These are phyloP conservation scores for Brachyptera risi DNA, from an alignment of 2,888 invertebrate genomes.

Conservation along the genomic window DNA sequence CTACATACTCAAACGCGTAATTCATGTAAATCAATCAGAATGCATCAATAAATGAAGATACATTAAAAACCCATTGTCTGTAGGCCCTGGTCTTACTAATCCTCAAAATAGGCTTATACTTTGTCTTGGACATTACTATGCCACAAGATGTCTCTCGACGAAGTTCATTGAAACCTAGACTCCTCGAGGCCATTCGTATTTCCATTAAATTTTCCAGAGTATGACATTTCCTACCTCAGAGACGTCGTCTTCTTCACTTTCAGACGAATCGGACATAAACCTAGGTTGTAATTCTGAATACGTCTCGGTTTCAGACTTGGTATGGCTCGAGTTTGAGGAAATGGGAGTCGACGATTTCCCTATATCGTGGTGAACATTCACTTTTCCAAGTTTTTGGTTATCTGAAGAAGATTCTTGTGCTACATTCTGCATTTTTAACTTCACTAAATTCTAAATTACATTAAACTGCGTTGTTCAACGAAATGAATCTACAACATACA, in stretches of 20 bases:
- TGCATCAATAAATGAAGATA: too few species aligned
- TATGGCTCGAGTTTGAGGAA: conserved; percentile 77
- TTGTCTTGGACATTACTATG: conserved; percentile 32
- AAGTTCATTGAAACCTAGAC: conserved; percentile 50
- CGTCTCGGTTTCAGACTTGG: conserved; percentile 83
- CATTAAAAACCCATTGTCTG: too few species aligned
- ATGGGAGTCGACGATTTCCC: conserved; percentile 71
- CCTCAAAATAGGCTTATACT: conserved; percentile 26
- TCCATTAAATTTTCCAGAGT: conserved; percentile 38
- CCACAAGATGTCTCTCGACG: conserved; percentile 64
- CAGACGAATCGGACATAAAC: conserved; percentile 90
- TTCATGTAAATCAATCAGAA: not conserved
- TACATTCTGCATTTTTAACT: conserved; percentile 90
- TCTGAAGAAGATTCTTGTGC: conserved; percentile 70
- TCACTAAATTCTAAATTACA: conserved; percentile 54
- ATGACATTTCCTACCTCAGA: conserved; percentile 71
- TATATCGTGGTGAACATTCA: conserved; percentile 56
- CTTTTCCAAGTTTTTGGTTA: conserved; percentile 77
- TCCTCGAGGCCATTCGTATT: conserved; percentile 32
- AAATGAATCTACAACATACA: conserved; percentile 42
- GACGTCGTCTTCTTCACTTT: conserved; percentile 94
- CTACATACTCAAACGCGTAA: not conserved
- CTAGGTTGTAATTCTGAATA: conserved; percentile 79
- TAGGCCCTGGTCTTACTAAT: conserved; percentile 3
- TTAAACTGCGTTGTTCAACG: conserved; percentile 43